Evolutionary conservation across 2,888 invertebrate genomes (phyloP).

Genomic region (Machimus atricapillus): DNA sequence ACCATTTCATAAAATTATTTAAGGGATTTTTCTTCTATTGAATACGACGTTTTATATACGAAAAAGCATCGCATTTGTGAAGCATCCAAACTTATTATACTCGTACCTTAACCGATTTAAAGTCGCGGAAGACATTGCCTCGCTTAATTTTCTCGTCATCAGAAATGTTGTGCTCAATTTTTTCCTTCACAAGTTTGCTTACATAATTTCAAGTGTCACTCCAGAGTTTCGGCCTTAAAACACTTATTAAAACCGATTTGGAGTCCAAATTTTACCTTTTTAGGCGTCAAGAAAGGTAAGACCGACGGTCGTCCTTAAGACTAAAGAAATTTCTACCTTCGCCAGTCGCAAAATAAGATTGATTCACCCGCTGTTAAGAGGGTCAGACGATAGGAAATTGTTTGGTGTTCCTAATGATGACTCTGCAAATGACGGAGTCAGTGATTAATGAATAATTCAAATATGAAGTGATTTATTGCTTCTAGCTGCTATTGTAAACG

Average conservation of each 20-base stretch:
- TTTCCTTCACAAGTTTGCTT: neutral
- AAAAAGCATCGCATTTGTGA: neutral
- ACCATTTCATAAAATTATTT: neutral
- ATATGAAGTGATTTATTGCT: conserved; percentile 40
- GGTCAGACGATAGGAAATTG: conserved; percentile 7
- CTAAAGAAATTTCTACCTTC: conserved; percentile 8
- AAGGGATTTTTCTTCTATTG: neutral
- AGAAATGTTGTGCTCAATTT: neutral
- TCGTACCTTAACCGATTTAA: neutral
- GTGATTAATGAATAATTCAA: conserved; percentile 44
- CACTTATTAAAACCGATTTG: neutral
- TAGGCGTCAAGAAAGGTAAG: neutral
- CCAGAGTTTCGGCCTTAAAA: neutral
- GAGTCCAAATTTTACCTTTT: neutral
- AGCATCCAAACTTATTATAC: neutral
- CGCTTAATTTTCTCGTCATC: neutral
- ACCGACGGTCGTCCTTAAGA: neutral
- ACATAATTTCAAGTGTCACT: neutral
- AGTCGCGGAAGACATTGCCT: neutral
- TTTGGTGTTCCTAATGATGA: conserved; percentile 42
- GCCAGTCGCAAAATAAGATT: conserved; percentile 27
- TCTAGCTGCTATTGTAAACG: neutral
- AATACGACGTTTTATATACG: neutral
- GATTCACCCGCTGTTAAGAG: neutral
- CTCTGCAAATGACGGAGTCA: conserved; percentile 40